Evolutionary conservation across 2,888 invertebrate genomes (phyloP).

Genomic region (Tortricodes alternella): DNA sequence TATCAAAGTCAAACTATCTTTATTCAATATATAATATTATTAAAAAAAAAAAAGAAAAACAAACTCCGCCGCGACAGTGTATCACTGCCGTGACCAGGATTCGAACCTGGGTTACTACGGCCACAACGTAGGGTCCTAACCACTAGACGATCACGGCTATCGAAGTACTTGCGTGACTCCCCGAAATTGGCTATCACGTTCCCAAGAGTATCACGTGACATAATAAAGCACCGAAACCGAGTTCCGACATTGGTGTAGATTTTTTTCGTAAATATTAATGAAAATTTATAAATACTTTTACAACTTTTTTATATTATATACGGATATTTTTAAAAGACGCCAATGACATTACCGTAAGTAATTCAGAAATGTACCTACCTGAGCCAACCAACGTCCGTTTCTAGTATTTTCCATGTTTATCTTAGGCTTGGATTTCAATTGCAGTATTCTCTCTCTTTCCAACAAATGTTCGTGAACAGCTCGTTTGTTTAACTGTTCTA

Average conservation of each 20-base stretch:
- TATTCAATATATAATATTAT: neutral
- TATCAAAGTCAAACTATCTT: too few relatives aligned
- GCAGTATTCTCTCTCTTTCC: constrained; percentile 55
- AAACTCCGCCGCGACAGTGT: constrained; percentile 14
- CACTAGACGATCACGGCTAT: constrained; percentile 85
- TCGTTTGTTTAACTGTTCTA: constrained; percentile 65
- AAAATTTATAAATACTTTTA: too few relatives aligned
- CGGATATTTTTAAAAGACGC: neutral
- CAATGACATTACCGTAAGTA: neutral
- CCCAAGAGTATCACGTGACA: constrained; percentile 5
- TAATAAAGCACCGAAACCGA: neutral
- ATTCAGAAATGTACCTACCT: constrained; percentile 46
- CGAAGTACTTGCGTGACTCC: constrained; percentile 39
- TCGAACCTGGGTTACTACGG: constrained; percentile 90
- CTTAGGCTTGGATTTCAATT: constrained; percentile 53
- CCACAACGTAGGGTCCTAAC: constrained; percentile 90
- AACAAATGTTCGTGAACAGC: constrained; percentile 66
- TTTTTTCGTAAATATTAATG: too few relatives aligned
- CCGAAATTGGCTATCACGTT: constrained; percentile 19
- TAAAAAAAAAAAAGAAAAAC: neutral
- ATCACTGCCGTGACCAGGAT: constrained; percentile 70
- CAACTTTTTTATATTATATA: too few relatives aligned
- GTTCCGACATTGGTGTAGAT: too few relatives aligned
- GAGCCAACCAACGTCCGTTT: constrained; percentile 61
- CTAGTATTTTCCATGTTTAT: constrained; percentile 57